Evolutionary conservation across 2,888 invertebrate genomes (phyloP).

Genomic region (Drosophila sordidula): DNA sequence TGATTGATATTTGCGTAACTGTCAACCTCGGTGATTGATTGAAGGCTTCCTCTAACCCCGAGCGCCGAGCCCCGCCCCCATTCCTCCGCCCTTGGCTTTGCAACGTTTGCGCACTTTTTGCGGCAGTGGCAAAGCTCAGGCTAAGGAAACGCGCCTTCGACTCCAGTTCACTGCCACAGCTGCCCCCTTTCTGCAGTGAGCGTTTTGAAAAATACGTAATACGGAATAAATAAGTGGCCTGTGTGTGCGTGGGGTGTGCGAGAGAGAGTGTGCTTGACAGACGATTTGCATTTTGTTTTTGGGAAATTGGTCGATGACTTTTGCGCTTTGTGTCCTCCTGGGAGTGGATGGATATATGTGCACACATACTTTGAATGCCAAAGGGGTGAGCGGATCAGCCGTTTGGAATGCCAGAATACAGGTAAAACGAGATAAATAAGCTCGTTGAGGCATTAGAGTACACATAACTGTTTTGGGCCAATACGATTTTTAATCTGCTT

Average conservation of each 20-base stretch:
- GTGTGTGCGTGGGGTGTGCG: conserved; percentile 1
- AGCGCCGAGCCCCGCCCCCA: not conserved
- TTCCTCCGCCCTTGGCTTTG: not conserved
- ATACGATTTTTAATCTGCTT: too few species aligned
- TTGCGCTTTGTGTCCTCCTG: conserved; percentile 28
- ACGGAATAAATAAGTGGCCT: conserved; percentile 76
- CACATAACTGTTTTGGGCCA: too few species aligned
- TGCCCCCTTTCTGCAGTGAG: conserved; percentile 20
- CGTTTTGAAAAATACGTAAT: conserved; percentile 74
- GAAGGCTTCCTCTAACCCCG: conserved; percentile 59
- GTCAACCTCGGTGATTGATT: conserved; percentile 76
- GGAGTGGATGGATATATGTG: conserved; percentile 6
- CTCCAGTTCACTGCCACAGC: not conserved
- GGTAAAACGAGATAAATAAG: too few species aligned
- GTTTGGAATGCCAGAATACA: not conserved
- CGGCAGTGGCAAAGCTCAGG: conserved; percentile 6
- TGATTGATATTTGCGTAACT: conserved; percentile 81
- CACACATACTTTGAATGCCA: not conserved
- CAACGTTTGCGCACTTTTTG: conserved; percentile 24
- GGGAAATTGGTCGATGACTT: conserved; percentile 61
- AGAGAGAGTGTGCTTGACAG: conserved; percentile 61
- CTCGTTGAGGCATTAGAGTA: too few species aligned
- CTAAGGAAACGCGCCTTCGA: conserved; percentile 6
- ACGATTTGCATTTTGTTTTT: conserved; percentile 78
- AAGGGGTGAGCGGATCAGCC: not conserved